These are phyloP conservation scores for Nymphalis io DNA, from an alignment of 1,140 invertebrate species.

Conservation along the genomic window DNA sequence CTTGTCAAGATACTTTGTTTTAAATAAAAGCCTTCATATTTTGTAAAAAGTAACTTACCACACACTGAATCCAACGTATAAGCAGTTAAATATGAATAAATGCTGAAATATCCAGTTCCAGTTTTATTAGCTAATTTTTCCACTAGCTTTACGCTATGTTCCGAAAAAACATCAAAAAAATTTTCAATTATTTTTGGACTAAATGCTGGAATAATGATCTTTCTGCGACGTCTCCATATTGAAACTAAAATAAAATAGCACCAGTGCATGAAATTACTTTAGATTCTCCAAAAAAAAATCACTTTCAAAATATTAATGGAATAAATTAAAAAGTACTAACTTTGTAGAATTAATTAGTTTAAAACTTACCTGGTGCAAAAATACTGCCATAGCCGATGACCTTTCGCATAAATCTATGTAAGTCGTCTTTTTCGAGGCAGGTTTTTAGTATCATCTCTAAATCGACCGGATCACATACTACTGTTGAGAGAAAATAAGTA, in stretches of 20 bases:
- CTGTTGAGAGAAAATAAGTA: conserved; percentile 38
- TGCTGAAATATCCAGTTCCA: conserved; percentile 40
- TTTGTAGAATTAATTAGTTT: too few relatives aligned
- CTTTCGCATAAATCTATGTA: conserved; percentile 57
- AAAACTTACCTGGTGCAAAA: conserved; percentile 65
- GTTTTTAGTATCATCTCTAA: conserved; percentile 61
- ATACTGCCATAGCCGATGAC: conserved; percentile 62
- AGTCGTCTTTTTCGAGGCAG: conserved; percentile 65
- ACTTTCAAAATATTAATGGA: conserved; percentile 91
- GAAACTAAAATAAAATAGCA: conserved; percentile 52
- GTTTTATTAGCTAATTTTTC: conserved; percentile 36
- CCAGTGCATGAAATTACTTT: too few relatives aligned
- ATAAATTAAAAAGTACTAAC: too few relatives aligned
- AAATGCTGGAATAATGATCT: conserved; percentile 92
- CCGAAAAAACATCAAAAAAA: conserved; percentile 87
- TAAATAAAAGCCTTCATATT: too few relatives aligned
- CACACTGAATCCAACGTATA: conserved; percentile 68
- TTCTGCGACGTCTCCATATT: conserved; percentile 90
- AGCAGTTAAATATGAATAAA: conserved; percentile 56
- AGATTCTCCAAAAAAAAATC: conserved; percentile 86
- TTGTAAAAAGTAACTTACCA: conserved; percentile 63
- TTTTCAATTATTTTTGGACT: conserved; percentile 92
- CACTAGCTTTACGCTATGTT: conserved; percentile 83
- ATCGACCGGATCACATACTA: conserved; percentile 56
- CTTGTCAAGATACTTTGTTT: too few relatives aligned